A percentile compares a stretch with the other conserved stretches of the same genome.
These are phyloP conservation scores for Melanerpes aurifrons DNA, from an alignment of 2,113 vertebrate species.

Conservation along the genomic window DNA sequence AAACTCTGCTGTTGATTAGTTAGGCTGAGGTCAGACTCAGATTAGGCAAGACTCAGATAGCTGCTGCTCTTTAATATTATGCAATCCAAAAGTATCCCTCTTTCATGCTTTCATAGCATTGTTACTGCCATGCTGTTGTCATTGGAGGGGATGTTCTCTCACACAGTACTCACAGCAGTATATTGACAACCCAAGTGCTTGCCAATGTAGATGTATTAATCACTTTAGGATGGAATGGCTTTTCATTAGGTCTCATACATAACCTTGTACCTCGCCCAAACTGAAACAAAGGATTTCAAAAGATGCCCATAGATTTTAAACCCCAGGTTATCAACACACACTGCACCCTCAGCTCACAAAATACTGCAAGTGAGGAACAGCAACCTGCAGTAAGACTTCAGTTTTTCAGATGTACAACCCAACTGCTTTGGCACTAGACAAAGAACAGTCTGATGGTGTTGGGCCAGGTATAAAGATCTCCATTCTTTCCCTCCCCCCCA, in stretches of 20 bases:
- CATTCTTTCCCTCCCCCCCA: not conserved
- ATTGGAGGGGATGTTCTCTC: not conserved
- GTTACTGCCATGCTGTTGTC: not conserved
- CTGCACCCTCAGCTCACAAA: not conserved
- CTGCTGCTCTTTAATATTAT: not conserved
- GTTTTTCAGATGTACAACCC: not conserved
- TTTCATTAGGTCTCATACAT: not conserved
- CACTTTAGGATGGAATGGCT: not conserved
- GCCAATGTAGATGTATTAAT: not conserved
- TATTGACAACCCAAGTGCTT: not conserved
- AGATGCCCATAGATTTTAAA: not conserved
- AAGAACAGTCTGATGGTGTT: not conserved
- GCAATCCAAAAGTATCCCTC: not conserved
- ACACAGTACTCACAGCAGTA: not conserved
- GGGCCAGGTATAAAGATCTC: not conserved
- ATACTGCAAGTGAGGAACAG: not conserved
- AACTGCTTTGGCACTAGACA: not conserved
- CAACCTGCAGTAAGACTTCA: not conserved
- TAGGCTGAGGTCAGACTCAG: too few relatives aligned
- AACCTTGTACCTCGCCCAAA: not conserved
- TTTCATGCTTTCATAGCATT: not conserved
- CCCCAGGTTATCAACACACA: not conserved
- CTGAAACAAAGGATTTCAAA: not conserved
- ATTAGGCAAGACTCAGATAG: too few relatives aligned
- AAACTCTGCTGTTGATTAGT: too few relatives aligned